Conservation (phyloP, 2,888 invertebrate species). For the Rotaria magnacalcarata region DNA sequence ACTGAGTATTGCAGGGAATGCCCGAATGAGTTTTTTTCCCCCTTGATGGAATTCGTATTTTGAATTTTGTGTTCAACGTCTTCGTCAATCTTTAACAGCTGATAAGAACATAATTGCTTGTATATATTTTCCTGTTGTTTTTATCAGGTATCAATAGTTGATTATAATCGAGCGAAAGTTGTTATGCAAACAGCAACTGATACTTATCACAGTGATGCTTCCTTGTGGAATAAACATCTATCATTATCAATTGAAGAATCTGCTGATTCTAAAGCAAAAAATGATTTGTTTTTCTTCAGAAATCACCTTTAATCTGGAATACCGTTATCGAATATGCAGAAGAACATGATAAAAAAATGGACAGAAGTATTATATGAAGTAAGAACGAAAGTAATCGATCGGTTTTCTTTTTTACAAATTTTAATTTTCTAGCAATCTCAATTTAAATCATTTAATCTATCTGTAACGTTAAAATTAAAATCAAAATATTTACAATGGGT, state of each 20-base stretch:
- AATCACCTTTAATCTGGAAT: conserved; percentile 31
- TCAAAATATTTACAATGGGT: conserved; percentile 40
- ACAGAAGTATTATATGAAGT: conserved; percentile 42
- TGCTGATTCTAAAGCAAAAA: neutral
- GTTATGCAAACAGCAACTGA: neutral
- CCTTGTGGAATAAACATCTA: neutral
- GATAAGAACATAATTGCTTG: neutral
- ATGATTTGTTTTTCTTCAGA: neutral
- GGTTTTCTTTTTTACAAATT: neutral
- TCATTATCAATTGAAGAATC: neutral
- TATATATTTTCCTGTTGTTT: neutral
- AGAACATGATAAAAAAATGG: neutral
- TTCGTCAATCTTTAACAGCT: neutral
- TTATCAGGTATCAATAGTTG: neutral
- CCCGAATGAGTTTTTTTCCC: too few species aligned
- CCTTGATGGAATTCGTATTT: neutral
- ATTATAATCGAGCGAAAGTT: neutral
- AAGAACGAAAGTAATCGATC: neutral
- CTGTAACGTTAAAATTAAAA: conserved; percentile 30
- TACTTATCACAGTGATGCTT: neutral
- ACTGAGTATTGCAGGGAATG: too few species aligned
- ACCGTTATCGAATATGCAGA: conserved; percentile 16
- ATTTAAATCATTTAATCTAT: conserved; percentile 20
- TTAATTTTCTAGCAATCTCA: neutral
- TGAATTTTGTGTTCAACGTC: conserved; percentile 16